Evolutionary conservation across 2,113 vertebrate genomes (phyloP), one percentile per base, ranked within the genome.

Genomic region (Haemorhous mexicanus): DNA sequence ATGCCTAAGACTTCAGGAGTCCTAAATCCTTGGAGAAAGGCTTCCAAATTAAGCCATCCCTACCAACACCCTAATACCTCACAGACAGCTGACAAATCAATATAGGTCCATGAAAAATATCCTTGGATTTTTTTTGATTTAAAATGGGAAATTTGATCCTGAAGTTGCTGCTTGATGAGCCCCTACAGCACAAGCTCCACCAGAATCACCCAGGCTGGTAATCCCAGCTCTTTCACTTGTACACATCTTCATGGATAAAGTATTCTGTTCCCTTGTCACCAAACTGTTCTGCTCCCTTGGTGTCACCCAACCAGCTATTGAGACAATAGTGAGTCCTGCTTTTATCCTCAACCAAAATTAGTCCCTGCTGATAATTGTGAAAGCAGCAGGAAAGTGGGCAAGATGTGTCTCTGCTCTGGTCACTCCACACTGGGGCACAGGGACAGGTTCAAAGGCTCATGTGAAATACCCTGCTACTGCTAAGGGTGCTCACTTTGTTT

Each of bases 401-500:
- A 16, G 39, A 32, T 14, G 6, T 14, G 9, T 8, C 37, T 33
- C 44, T 66, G 37, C 33, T 75, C 39, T 85, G n/a, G 37, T 52
- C n/a, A 19, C 28, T 46, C 32, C 50, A n/a, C 33, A 13, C 15
- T 10, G 11, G 15, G 17, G 21, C 14, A 84, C 4, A 1, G 46
- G 8, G 15, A 47, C 16, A 37, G 37, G 32, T 16, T 22, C 44
- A 58, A 49, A 55, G 77, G n/a, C 66, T 76, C 17, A 41, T 0
- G 0, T 46, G 39, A 76, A 49, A 21, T 33, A 58, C 5, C 6
- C 1, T 32, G 11, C 26, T 62, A 3, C 15, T 11, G 3, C 11
- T 61, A 80, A 41, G 18, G 13, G 5, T 27, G 26, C 5, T 16
- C 13, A 20, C 28, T 58, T 44, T 26, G 11, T 61, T 82, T 59